Conservation (phyloP, 2,113 vertebrate genomes). For the Arvicanthis niloticus region DNA sequence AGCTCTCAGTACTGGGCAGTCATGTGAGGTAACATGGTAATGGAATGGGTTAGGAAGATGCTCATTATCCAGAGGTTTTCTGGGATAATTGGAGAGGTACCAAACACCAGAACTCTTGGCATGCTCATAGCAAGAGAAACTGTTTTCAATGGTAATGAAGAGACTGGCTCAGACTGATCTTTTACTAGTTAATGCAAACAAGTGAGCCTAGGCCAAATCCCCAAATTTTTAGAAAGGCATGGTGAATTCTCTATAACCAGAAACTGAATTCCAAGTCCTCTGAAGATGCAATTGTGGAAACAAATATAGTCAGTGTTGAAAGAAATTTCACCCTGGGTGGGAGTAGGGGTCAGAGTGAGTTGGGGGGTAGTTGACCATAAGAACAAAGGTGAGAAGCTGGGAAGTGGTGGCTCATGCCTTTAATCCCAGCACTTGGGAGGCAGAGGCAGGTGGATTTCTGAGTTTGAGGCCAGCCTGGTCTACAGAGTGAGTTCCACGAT, state of each 20-base stretch:
- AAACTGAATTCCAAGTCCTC: background rate
- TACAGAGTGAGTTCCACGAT: no score
- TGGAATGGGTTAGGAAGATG: background rate
- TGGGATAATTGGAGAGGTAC: background rate
- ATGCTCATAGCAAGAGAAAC: background rate
- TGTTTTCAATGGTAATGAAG: background rate
- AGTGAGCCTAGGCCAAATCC: background rate
- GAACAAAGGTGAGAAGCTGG: no score
- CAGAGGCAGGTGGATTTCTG: no score
- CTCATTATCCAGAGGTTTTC: background rate
- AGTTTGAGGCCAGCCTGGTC: no score
- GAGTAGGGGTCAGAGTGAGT: background rate
- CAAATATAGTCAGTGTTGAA: background rate
- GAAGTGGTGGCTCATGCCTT: no score
- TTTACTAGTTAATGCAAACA: background rate
- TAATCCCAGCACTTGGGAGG: no score
- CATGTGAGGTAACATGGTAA: background rate
- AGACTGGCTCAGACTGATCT: background rate
- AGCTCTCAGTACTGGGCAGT: no score
- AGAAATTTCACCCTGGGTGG: background rate
- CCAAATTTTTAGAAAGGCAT: background rate
- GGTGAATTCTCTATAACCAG: background rate
- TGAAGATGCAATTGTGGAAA: background rate
- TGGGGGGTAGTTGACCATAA: background rate
- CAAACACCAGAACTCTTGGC: rapidly evolving